A percentile compares a stretch with the other conserved stretches of the same genome.
Conservation (phyloP, 2,113 vertebrate species). For the Poeciliopsis occidentalis region DNA sequence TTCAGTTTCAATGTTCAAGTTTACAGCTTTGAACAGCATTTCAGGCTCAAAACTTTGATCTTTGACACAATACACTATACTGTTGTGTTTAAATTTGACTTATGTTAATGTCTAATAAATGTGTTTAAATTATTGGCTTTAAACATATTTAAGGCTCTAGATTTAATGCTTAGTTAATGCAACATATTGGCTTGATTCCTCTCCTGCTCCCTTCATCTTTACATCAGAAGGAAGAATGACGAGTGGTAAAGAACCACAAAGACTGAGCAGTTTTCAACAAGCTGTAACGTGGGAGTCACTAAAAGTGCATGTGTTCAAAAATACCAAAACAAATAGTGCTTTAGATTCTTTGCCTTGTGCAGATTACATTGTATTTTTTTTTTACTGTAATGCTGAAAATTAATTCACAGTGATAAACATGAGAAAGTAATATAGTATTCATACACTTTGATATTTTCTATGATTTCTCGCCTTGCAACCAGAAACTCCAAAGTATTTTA, state of each 20-base stretch:
- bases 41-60: background rate
- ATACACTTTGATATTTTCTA: background rate
- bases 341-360: background rate
- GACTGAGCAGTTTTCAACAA: background rate
- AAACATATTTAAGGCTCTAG: background rate
- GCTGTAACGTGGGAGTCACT: background rate
- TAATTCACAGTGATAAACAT: background rate
- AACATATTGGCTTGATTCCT: background rate
- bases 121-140: background rate
- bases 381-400: background rate
- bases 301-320: background rate
- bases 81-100: background rate
- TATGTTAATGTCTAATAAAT: background rate
- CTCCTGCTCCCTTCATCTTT: background rate
- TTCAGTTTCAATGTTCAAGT: background rate
- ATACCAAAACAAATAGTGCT: background rate
- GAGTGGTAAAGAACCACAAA: background rate
- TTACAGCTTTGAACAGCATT: background rate
- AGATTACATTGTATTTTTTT: background rate
- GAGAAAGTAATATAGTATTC: background rate
- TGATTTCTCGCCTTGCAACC: background rate
- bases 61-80: background rate
- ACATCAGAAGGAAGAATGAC: background rate
- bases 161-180: background rate
- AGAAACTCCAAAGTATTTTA: too few species aligned